A percentile compares a stretch with the other conserved stretches of the same genome.
phyloP scores from a whole-genome alignment of 2,113 vertebrate species.

The Seriola dumerili region DNA sequence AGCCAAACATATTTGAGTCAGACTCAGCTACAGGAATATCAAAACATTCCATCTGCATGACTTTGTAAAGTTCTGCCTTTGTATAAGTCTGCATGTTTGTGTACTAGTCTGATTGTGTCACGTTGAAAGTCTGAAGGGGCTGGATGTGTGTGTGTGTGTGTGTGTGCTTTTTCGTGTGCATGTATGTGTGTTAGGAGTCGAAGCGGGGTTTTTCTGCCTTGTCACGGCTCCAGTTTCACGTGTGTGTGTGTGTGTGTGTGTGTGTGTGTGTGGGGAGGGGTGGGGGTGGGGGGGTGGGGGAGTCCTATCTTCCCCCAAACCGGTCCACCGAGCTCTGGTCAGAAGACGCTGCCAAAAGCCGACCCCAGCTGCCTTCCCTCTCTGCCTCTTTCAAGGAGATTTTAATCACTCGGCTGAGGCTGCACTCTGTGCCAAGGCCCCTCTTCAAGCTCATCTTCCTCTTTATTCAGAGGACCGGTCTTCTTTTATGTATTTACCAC shows the following conservation, averaged over 20 bases:
- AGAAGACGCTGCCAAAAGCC: constrained; percentile 67
- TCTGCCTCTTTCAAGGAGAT: constrained; percentile 59
- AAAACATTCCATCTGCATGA: constrained; percentile 82
- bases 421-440: constrained; percentile 57
- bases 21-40: constrained; percentile 53
- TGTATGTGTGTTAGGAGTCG: constrained; percentile 28
- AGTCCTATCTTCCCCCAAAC: constrained; percentile 16
- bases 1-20: constrained; percentile 41
- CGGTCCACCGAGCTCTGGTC: constrained; percentile 32
- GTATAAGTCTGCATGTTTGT: constrained; percentile 75
- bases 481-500: constrained; percentile 44
- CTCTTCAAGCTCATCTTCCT: constrained; percentile 28
- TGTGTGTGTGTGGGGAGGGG: too few relatives aligned
- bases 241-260: too few relatives aligned
- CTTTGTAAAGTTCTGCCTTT: constrained; percentile 76
- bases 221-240: constrained; percentile 51
- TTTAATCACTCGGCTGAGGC: constrained; percentile 39
- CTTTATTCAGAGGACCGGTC: constrained; percentile 6
- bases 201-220: constrained; percentile 52
- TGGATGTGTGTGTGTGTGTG: constrained; percentile 31
- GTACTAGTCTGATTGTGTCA: constrained; percentile 61
- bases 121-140: constrained; percentile 37
- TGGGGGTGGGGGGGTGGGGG: constrained; percentile 25
- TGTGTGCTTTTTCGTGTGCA: constrained; percentile 32
- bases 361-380: constrained; percentile 75